phyloP scores from a whole-genome alignment of 2,113 vertebrate genomes.

The Fregetta grallaria region DNA sequence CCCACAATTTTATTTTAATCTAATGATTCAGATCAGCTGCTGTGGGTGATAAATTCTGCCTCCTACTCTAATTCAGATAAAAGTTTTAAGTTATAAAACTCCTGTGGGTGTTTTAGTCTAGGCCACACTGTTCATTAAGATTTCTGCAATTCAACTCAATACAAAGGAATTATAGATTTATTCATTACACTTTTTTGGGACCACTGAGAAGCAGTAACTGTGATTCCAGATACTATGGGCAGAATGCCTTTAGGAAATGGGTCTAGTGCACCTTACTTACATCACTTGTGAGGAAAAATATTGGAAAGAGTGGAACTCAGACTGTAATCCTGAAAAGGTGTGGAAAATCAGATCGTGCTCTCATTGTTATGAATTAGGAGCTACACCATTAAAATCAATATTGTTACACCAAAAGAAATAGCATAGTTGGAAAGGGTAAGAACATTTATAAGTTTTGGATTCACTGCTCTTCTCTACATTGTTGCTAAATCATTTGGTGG shows the following conservation, averaged over 20 bases:
- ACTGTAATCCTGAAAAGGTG: neutral
- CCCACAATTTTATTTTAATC: neutral
- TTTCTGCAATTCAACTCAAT: neutral
- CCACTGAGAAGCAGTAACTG: neutral
- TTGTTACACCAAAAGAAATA: neutral
- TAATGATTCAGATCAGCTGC: neutral
- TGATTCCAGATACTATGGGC: neutral
- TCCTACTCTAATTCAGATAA: conserved; percentile 6
- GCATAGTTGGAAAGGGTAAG: neutral
- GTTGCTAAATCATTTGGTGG: neutral
- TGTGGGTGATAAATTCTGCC: neutral
- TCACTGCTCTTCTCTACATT: neutral
- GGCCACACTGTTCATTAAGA: neutral
- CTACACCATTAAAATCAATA: neutral
- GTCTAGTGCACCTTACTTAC: neutral
- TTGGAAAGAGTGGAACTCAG: neutral
- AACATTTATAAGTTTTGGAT: neutral
- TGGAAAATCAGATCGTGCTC: neutral
- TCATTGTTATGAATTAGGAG: neutral
- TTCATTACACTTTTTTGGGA: neutral
- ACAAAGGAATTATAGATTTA: neutral
- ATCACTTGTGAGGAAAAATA: neutral
- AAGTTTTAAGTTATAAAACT: conserved; percentile 29
- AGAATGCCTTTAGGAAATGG: neutral
- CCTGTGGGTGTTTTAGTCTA: conserved; percentile 3